These are phyloP conservation scores for Spinus pinus DNA, from an alignment of 2,797 vertebrate species.

Conservation along the genomic window DNA sequence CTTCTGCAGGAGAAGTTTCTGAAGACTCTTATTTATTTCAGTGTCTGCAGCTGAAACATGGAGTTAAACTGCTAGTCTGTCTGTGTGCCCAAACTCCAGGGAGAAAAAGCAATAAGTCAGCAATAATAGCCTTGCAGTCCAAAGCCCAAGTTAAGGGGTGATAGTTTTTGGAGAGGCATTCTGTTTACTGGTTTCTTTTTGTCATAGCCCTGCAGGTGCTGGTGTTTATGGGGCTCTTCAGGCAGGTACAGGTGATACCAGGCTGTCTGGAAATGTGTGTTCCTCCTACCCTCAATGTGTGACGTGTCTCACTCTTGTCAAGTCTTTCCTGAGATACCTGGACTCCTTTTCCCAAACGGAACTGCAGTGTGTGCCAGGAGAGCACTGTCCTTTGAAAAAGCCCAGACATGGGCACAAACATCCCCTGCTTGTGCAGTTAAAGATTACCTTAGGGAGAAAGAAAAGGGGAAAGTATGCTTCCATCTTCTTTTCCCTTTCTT, in stretches of 20 bases:
- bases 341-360: not conserved
- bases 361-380: not conserved
- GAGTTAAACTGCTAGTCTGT: not conserved
- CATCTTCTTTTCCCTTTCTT: not conserved
- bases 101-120: not conserved
- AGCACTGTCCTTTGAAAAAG: not conserved
- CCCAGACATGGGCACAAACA: not conserved
- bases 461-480: not conserved
- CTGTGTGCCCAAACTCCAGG: not conserved
- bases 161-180: not conserved
- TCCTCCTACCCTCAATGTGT: rapidly evolving
- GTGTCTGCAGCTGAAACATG: not conserved
- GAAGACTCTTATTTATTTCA: not conserved
- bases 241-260: not conserved
- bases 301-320: not conserved
- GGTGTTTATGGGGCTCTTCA: rapidly evolving
- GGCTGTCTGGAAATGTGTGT: not conserved
- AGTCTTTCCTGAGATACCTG: not conserved
- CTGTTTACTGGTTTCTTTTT: not conserved
- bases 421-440: not conserved
- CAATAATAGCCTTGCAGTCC: not conserved
- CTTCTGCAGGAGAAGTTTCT: not conserved
- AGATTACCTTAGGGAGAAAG: not conserved
- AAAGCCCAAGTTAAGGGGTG: not conserved
- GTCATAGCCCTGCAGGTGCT: rapidly evolving